Evolutionary conservation across 2,797 vertebrate species (phyloP).

Genomic region (Poeciliopsis paucimaculata): DNA sequence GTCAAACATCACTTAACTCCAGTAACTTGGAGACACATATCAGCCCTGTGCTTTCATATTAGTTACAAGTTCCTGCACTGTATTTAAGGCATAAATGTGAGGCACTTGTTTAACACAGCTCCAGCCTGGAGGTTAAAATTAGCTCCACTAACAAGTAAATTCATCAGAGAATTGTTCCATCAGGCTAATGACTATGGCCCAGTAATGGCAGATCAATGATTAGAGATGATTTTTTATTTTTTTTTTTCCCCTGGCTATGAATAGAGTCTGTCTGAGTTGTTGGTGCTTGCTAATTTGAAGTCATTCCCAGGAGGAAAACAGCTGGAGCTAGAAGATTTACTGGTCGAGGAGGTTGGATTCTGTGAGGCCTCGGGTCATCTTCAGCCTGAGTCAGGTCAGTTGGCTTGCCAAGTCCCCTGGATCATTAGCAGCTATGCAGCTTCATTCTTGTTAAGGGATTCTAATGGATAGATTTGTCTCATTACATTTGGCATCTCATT

Average conservation of each 20-base stretch:
- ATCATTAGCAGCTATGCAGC: slow-evolving; percentile 64
- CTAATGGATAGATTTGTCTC: slow-evolving; percentile 68
- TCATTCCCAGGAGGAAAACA: slow-evolving; percentile 62
- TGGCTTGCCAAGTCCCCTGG: slow-evolving; percentile 43
- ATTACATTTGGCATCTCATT: slow-evolving; percentile 69
- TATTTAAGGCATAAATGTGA: slow-evolving; percentile 1
- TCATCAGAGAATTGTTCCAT: slow-evolving; percentile 49
- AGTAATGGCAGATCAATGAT: slow-evolving; percentile 60
- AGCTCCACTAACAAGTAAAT: slow-evolving; percentile 26
- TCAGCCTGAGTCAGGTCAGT: slow-evolving; percentile 41
- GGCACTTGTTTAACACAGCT: slow-evolving; percentile 22
- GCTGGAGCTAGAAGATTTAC: slow-evolving; percentile 65
- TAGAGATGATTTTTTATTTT: slow-evolving; percentile 55
- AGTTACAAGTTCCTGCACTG: slow-evolving; percentile 12
- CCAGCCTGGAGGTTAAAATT: slow-evolving; percentile 41
- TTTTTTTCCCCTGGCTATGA: slow-evolving; percentile 30
- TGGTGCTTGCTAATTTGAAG: slow-evolving; percentile 49
- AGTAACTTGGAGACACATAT: neutral
- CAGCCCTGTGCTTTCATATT: neutral
- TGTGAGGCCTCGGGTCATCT: slow-evolving; percentile 53
- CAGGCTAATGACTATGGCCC: slow-evolving; percentile 50
- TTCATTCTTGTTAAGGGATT: slow-evolving; percentile 57
- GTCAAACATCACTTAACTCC: neutral
- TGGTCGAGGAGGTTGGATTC: slow-evolving; percentile 57
- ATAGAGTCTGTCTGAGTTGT: slow-evolving; percentile 32